These are phyloP conservation scores for Myrmophylax atrothorax DNA, from an alignment of 2,113 vertebrate species.

Conservation along the genomic window DNA sequence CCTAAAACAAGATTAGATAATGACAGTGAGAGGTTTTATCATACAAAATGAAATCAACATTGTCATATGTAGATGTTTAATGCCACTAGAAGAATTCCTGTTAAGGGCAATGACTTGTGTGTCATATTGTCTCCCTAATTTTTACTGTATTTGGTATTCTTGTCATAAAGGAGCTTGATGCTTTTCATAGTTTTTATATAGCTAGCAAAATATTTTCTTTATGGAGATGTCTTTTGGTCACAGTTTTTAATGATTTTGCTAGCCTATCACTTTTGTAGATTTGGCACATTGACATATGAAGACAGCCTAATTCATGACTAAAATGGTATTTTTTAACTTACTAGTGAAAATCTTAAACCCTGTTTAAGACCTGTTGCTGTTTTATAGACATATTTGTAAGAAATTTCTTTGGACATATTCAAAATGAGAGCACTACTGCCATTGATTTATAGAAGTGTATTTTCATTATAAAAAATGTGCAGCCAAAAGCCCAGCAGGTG, in stretches of 20 bases:
- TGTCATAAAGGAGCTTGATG: constrained; percentile 31
- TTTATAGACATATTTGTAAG: not conserved
- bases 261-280: constrained; percentile 24
- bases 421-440: not conserved
- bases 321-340: constrained; percentile 15
- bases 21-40: constrained; percentile 35
- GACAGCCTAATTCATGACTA: not conserved
- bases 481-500: not conserved
- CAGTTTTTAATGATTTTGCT: constrained; percentile 52
- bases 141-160: constrained; percentile 48
- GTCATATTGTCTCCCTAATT: constrained; percentile 40
- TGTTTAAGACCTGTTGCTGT: not conserved
- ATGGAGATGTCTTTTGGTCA: constrained; percentile 24
- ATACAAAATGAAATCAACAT: constrained; percentile 39
- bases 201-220: constrained; percentile 47
- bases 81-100: constrained; percentile 43
- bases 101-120: constrained; percentile 33
- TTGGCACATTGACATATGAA: not conserved
- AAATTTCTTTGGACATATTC: not conserved
- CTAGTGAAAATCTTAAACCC: not conserved
- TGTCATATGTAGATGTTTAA: constrained; percentile 21
- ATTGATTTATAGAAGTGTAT: not conserved
- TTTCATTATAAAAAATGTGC: constrained; percentile 2
- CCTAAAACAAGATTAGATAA: constrained; percentile 11
- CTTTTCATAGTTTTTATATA: constrained; percentile 57